These are phyloP conservation scores for Dreissena polymorpha DNA, from an alignment of 1,140 invertebrate genomes.

Conservation along the genomic window DNA sequence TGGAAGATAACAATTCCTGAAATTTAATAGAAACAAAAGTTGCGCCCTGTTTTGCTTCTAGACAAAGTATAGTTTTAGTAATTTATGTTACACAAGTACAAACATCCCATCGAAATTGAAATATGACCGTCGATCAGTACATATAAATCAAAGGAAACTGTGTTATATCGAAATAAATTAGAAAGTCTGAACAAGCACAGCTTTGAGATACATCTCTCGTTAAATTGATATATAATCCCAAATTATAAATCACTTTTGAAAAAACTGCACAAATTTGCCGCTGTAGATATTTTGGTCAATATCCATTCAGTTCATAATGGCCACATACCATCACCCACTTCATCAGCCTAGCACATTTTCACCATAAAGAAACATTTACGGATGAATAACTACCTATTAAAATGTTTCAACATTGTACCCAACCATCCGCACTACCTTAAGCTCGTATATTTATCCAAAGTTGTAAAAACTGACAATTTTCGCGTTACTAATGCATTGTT, in stretches of 20 bases:
- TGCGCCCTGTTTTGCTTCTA: too few relatives aligned
- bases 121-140: too few relatives aligned
- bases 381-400: background rate
- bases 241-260: background rate
- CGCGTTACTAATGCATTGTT: conserved; percentile 6
- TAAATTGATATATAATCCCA: background rate
- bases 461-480: conserved; percentile 6
- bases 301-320: background rate
- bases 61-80: too few relatives aligned
- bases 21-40: too few relatives aligned
- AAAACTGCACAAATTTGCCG: background rate
- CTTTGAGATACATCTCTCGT: background rate
- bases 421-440: background rate
- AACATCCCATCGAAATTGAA: too few relatives aligned
- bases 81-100: too few relatives aligned
- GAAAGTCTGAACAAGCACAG: background rate
- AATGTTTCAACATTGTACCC: background rate
- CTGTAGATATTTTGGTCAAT: background rate
- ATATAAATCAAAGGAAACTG: too few relatives aligned
- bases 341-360: background rate
- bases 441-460: background rate
- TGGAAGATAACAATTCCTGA: too few relatives aligned
- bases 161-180: too few relatives aligned
- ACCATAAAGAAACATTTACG: background rate
- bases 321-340: background rate